Evolutionary conservation across 2,797 vertebrate genomes (phyloP).

Genomic region (Eidolon dupreanum): DNA sequence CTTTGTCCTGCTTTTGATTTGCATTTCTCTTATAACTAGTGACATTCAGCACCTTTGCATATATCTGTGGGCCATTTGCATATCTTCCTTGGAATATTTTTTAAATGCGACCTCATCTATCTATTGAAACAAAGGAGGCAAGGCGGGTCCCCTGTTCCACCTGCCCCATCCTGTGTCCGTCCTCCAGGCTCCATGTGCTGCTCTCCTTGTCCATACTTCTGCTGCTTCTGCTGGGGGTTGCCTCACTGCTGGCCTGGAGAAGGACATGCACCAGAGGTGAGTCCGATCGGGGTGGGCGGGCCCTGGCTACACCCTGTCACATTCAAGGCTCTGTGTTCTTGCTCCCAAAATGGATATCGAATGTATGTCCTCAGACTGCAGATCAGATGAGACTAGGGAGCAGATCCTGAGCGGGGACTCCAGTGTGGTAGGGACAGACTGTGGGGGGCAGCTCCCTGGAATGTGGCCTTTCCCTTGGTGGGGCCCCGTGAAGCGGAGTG

Average conservation of each 20-base stretch:
- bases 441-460: neutral
- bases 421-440: neutral
- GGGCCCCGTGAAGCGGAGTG: fast-evolving
- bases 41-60: no score
- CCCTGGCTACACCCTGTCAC: neutral
- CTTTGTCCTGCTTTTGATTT: no score
- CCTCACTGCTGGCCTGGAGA: slow-evolving; percentile 38
- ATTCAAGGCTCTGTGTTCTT: neutral
- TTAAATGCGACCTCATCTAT: neutral
- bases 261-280: slow-evolving; percentile 46
- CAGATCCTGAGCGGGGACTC: neutral
- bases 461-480: neutral
- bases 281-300: neutral
- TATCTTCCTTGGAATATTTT: neutral
- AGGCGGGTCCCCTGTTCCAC: fast-evolving
- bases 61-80: no score
- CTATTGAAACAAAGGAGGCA: neutral
- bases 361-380: neutral
- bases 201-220: neutral
- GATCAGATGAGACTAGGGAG: no score
- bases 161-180: fast-evolving
- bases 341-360: neutral
- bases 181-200: neutral
- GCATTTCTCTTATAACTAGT: no score
- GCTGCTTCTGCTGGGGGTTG: slow-evolving; percentile 39